phyloP scores from a whole-genome alignment of 2,888 invertebrate species.

The Lamellibrachia satsuma region DNA sequence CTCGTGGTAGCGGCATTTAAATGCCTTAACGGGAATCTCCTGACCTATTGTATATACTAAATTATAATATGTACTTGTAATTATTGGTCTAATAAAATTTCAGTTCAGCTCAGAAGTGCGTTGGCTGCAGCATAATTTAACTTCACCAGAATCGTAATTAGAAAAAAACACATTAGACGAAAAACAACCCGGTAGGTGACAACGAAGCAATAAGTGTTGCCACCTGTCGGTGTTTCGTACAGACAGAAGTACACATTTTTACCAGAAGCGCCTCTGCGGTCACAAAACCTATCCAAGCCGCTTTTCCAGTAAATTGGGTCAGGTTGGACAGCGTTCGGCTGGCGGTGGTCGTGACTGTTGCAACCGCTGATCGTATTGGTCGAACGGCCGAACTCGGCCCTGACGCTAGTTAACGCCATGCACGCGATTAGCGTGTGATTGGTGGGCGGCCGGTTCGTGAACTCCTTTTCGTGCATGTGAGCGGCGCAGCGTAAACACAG shows the following conservation, averaged over 20 bases:
- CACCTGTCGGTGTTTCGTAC: background rate
- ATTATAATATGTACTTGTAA: no score
- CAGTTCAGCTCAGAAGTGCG: no score
- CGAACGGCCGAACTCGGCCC: background rate
- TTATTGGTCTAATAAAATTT: no score
- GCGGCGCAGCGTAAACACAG: constrained; percentile 3
- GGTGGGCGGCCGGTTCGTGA: constrained; percentile 11
- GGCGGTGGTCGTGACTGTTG: background rate
- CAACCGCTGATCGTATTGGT: background rate
- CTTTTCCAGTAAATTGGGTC: background rate
- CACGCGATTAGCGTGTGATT: background rate
- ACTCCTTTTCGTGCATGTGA: background rate
- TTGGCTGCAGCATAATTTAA: no score
- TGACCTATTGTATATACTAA: no score
- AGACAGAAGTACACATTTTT: background rate
- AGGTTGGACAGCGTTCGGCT: background rate
- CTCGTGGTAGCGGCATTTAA: no score
- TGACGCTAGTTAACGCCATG: background rate
- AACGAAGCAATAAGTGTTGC: background rate
- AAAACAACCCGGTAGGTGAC: background rate
- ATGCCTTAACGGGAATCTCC: no score
- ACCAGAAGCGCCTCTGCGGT: background rate
- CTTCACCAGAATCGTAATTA: no score
- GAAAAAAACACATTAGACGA: no score
- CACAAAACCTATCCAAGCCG: background rate